Evolutionary conservation across 2,113 vertebrate genomes (phyloP).

Genomic region (Vanacampus margaritifer): DNA sequence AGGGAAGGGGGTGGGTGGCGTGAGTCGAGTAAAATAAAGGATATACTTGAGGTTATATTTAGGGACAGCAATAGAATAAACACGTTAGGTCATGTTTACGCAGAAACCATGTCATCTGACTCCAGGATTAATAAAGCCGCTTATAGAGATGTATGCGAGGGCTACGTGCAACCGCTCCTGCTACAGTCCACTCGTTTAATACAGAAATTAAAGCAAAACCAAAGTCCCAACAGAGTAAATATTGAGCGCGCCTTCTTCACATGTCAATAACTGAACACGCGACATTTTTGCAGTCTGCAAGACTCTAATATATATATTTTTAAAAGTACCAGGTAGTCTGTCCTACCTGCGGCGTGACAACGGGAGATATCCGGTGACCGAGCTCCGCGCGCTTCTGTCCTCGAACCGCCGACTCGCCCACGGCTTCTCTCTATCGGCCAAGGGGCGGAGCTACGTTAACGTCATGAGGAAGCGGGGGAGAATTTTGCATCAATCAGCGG

Average conservation of each 20-base stretch:
- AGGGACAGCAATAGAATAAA: not conserved
- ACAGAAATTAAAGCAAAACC: not conserved
- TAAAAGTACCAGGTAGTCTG: not conserved
- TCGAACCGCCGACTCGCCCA: too few species aligned
- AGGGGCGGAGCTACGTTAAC: conserved; percentile 35
- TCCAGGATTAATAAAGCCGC: not conserved
- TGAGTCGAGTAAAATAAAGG: not conserved
- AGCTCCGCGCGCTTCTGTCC: not conserved
- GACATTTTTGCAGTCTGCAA: not conserved
- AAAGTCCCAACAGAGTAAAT: not conserved
- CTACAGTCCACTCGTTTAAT: not conserved
- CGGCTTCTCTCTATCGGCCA: conserved; percentile 7
- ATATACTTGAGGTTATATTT: not conserved
- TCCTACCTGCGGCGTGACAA: conserved; percentile 5
- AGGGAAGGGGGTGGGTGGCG: not conserved
- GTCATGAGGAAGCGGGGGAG: conserved; percentile 36
- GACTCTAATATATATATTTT: too few species aligned
- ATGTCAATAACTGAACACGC: not conserved
- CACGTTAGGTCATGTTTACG: not conserved
- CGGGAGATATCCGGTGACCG: not conserved
- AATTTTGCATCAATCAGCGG: conserved; percentile 38
- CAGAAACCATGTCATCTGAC: not conserved
- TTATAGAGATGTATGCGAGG: not conserved
- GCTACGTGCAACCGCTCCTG: not conserved
- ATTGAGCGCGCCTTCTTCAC: not conserved